These are phyloP conservation scores for Pterophyllum scalare DNA, from an alignment of 2,113 vertebrate genomes.

Conservation along the genomic window DNA sequence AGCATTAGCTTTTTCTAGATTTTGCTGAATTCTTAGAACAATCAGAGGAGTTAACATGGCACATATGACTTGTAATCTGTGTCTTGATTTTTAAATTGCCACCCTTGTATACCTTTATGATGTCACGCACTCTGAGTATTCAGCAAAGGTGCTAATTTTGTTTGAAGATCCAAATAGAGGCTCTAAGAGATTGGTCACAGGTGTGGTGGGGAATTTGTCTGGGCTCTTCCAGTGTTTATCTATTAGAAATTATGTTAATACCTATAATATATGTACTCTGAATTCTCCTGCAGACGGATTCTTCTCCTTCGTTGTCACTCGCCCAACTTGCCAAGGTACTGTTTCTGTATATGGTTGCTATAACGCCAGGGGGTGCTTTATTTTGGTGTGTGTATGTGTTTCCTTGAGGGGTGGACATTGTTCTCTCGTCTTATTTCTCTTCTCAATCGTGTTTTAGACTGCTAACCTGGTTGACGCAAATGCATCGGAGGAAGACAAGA, in stretches of 20 bases:
- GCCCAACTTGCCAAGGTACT: conserved; percentile 98
- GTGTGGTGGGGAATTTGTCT: conserved; percentile 57
- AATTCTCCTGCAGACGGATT: conserved; percentile 95
- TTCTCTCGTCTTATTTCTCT: background rate
- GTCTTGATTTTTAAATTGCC: background rate
- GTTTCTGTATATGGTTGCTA: background rate
- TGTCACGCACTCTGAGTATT: background rate
- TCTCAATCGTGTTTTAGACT: conserved; percentile 83
- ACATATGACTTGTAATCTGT: background rate
- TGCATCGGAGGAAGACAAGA: conserved; percentile 99
- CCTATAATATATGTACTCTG: conserved; percentile 87
- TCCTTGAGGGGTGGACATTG: background rate
- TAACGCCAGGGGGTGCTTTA: background rate
- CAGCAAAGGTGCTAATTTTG: background rate
- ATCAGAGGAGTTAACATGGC: background rate
- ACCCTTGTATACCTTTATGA: background rate
- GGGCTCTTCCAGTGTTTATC: conserved; percentile 54
- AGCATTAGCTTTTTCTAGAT: background rate
- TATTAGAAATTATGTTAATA: conserved; percentile 78
- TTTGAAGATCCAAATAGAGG: conserved; percentile 1
- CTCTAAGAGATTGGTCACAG: conserved; percentile 42
- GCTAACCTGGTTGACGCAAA: conserved; percentile 99
- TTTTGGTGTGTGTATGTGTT: background rate
- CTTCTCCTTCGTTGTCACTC: conserved; percentile 96
- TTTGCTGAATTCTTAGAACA: background rate